A percentile compares a stretch with the other conserved stretches of the same genome.
phyloP scores from a whole-genome alignment of 1,140 invertebrate species.

The Drosophila tristis region DNA sequence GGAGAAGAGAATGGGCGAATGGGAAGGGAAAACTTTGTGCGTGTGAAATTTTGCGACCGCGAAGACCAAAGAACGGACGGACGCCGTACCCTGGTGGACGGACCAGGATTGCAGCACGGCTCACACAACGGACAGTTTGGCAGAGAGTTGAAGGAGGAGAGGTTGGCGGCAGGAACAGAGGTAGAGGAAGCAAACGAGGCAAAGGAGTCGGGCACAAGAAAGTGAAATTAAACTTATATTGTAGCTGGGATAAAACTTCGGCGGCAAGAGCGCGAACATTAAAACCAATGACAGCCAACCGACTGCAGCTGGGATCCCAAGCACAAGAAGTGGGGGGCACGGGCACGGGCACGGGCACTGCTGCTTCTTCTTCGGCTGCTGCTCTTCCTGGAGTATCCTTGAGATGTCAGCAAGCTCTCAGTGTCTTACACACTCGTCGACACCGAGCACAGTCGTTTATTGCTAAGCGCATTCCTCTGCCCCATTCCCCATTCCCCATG shows the following conservation, averaged over 20 bases:
- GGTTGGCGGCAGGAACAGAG: not conserved
- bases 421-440: slow-evolving; percentile 78
- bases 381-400: not conserved
- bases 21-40: slow-evolving; percentile 69
- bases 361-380: slow-evolving; percentile 1
- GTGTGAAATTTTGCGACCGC: slow-evolving; percentile 75
- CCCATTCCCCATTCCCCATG: not conserved
- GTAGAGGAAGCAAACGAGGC: not conserved
- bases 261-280: slow-evolving; percentile 62
- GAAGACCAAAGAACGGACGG: slow-evolving; percentile 52
- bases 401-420: slow-evolving; percentile 70
- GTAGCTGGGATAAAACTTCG: slow-evolving; percentile 77
- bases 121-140: slow-evolving; percentile 60
- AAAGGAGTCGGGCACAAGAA: slow-evolving; percentile 19
- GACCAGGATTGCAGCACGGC: slow-evolving; percentile 44
- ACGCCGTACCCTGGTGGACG: not conserved
- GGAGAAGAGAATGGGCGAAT: not conserved
- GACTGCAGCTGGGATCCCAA: slow-evolving; percentile 61
- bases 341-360: slow-evolving; percentile 6
- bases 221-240: slow-evolving; percentile 82
- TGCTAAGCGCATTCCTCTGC: slow-evolving; percentile 42
- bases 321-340: not conserved
- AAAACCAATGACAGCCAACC: slow-evolving; percentile 69
- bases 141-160: slow-evolving; percentile 52
- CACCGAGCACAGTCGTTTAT: slow-evolving; percentile 79